Evolutionary conservation across 2,113 vertebrate genomes (phyloP).

Genomic region (Catagonus wagneri): DNA sequence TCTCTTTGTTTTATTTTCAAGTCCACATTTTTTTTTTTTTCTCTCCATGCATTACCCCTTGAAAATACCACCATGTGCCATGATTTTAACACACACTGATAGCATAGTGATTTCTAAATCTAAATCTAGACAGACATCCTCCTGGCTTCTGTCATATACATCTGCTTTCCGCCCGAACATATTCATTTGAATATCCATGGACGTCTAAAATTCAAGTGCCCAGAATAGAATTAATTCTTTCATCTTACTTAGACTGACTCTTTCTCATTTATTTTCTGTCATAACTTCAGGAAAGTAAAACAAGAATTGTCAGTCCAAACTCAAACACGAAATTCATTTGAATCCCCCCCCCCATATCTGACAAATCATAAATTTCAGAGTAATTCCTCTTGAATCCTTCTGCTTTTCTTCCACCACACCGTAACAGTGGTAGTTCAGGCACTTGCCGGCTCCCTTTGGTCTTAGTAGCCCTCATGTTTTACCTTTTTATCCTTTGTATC

Average conservation of each 20-base stretch:
- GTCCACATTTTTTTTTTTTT: background rate
- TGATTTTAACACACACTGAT: conserved; percentile 9
- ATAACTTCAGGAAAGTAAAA: conserved; percentile 50
- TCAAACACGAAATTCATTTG: conserved; percentile 53
- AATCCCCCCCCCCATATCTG: background rate
- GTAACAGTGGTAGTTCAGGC: background rate
- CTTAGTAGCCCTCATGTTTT: background rate
- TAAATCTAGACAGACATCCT: background rate
- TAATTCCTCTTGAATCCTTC: background rate
- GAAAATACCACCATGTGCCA: background rate
- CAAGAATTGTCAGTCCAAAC: conserved; percentile 50
- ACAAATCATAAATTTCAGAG: background rate
- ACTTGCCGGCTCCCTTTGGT: background rate
- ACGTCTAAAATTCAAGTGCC: conserved; percentile 34
- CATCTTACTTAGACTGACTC: conserved; percentile 7
- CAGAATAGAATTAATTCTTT: conserved; percentile 55
- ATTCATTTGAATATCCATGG: conserved; percentile 52
- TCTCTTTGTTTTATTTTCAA: conserved; percentile 15
- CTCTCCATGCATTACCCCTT: background rate
- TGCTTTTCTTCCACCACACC: background rate
- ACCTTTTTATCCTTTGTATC: background rate
- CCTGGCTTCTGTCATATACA: conserved; percentile 27
- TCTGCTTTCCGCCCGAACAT: conserved; percentile 56
- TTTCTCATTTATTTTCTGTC: conserved; percentile 61
- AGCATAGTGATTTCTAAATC: conserved; percentile 61